Base-by-base conservation (phyloP, 2,888 invertebrate species). In the Lasius platythorax region DNA sequence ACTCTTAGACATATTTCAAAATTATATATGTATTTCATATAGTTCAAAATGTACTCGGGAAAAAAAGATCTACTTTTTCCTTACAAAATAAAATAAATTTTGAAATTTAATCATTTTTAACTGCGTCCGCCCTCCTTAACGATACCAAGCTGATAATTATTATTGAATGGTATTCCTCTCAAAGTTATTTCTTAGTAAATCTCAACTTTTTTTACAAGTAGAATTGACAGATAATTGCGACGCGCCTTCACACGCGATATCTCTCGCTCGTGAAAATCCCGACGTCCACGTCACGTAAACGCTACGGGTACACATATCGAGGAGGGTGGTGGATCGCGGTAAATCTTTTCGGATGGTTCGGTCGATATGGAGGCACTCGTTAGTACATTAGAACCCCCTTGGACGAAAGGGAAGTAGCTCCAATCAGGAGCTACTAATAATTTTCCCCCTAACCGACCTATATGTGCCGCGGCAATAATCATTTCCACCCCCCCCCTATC, bases 371-470 rank as follows among this genome's bases (percentile, higher is more conserved):
- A 63, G 82, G 70, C 68, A 90, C 89, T 93, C 91, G 91, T 91
- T 91, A 92, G 91, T 91, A 90, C 89, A 91, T 93, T 92, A 91
- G 91, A 88, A 91, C 90, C 91, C 90, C 91, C 91, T 89, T 84
- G 87, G 85, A 67, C 86, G 87, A 37, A 73, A 83, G 87, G 87
- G 91, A 92, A 92, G 91, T 93, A 91, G 90, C 91, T 91, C 89
- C 92, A 92, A 93, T 94, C 94, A 92, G 92, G 92, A 89, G 91
- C 92, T 92, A 89, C 93, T 93, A 93, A 94, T 94, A 94, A 94
- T 94, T 93, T 92, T 87, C 90, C 87, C 91, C 81, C 78, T 78
- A 88, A 90, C 87, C 86, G 87, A 88, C 88, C 88, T 88, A 88
- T 90, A 89, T 90, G 90, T 87, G 91, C 89, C 90, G 73, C 53